phyloP scores from a whole-genome alignment of 2,888 invertebrate genomes.

The Tachina grossa region DNA sequence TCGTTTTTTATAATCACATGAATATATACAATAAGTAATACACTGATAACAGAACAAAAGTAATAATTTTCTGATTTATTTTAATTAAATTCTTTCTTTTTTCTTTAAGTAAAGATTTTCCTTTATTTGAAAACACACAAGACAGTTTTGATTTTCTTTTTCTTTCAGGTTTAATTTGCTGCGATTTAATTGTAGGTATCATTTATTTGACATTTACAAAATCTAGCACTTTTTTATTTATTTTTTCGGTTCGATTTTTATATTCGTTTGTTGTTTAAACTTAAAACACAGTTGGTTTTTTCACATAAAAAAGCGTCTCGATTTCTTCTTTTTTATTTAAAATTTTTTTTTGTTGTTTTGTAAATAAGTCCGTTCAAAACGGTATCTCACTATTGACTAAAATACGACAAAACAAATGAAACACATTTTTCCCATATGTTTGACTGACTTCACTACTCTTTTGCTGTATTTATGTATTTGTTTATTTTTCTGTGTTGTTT shows the following conservation, averaged over 20 bases:
- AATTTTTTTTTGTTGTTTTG: conserved; percentile 49
- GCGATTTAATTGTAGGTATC: conserved; percentile 7
- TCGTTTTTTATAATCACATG: conserved; percentile 21
- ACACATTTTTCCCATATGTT: conserved; percentile 72
- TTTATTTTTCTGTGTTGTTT: conserved; percentile 35
- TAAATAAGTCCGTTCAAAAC: conserved; percentile 73
- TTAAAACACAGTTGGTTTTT: conserved; percentile 39
- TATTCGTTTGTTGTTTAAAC: conserved; percentile 41
- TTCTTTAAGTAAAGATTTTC: conserved; percentile 3
- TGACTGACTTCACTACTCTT: conserved; percentile 63
- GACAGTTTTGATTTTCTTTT: conserved; percentile 10
- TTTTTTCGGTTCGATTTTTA: conserved; percentile 40
- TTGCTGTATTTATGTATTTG: conserved; percentile 45
- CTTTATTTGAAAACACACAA: conserved; percentile 6
- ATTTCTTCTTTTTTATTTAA: conserved; percentile 46
- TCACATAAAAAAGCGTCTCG: conserved; percentile 22
- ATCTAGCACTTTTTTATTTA: conserved; percentile 32
- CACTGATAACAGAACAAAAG: conserved; percentile 60
- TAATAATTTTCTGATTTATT: conserved; percentile 37
- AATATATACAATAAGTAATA: neutral
- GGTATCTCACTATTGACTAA: conserved; percentile 75
- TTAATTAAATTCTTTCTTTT: neutral
- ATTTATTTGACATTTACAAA: conserved; percentile 58
- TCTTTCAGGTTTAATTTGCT: neutral
- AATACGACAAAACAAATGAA: conserved; percentile 72